Conservation (phyloP, 2,797 vertebrate species). For the Halcyon leucocephala region DNA sequence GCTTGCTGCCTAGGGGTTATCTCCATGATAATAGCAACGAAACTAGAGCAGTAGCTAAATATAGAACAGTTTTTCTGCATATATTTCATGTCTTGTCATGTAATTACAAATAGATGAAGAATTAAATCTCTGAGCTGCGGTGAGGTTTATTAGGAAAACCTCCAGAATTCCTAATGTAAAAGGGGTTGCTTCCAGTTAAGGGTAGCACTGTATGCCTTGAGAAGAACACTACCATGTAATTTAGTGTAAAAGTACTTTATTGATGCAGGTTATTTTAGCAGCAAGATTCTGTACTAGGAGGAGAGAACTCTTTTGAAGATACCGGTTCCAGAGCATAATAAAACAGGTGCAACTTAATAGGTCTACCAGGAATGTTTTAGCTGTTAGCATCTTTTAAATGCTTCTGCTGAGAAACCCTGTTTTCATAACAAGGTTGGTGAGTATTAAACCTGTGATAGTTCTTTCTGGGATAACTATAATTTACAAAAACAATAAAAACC, state of each 20-base stretch:
- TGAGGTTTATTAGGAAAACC: slow-evolving; percentile 14
- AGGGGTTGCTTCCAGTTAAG: background rate
- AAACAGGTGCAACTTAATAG: slow-evolving; percentile 84
- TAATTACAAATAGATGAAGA: slow-evolving; percentile 61
- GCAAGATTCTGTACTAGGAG: slow-evolving; percentile 28
- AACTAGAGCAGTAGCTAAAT: slow-evolving; percentile 61
- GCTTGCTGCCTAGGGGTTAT: slow-evolving; percentile 28
- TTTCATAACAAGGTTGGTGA: slow-evolving; percentile 83
- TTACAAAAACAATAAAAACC: slow-evolving; percentile 81
- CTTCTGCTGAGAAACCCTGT: slow-evolving; percentile 80
- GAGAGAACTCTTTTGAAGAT: slow-evolving; percentile 59
- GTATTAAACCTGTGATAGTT: slow-evolving; percentile 82
- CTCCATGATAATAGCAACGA: slow-evolving; percentile 26
- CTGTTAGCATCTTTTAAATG: slow-evolving; percentile 81
- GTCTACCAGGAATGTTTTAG: slow-evolving; percentile 81
- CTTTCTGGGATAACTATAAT: slow-evolving; percentile 80
- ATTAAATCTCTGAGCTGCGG: slow-evolving; percentile 20
- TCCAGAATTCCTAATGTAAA: slow-evolving; percentile 19
- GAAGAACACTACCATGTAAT: background rate
- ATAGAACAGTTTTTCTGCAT: slow-evolving; percentile 49
- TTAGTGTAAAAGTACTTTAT: slow-evolving; percentile 25
- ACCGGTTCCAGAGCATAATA: slow-evolving; percentile 72
- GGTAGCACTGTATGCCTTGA: background rate
- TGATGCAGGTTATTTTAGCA: slow-evolving; percentile 40
- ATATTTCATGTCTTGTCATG: slow-evolving; percentile 46